These are phyloP conservation scores for Fringilla coelebs DNA, from an alignment of 2,797 vertebrate genomes.

Conservation along the genomic window DNA sequence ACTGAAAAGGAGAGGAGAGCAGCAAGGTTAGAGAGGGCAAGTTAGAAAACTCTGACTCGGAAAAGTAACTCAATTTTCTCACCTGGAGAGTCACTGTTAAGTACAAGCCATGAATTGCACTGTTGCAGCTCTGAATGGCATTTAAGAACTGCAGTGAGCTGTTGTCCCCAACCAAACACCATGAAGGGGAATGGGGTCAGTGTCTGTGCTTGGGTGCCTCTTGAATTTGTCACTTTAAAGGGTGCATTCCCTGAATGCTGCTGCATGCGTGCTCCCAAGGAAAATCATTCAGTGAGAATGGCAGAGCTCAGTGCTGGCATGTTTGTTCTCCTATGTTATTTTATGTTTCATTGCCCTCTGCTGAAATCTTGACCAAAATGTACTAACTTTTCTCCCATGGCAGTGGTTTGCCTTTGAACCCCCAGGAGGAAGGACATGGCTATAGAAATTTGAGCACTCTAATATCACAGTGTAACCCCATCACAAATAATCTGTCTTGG, in stretches of 20 bases:
- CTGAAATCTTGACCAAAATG: background rate
- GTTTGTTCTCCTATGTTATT: background rate
- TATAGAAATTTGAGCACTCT: background rate
- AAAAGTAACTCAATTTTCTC: slow-evolving; percentile 26
- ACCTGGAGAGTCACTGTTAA: background rate
- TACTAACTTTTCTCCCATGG: background rate
- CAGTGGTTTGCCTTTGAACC: background rate
- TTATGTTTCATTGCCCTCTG: background rate
- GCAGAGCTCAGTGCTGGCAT: background rate
- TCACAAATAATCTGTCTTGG: background rate
- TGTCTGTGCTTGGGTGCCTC: background rate
- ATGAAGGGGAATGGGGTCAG: slow-evolving; percentile 32
- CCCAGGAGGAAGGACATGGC: background rate
- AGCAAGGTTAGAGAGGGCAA: background rate
- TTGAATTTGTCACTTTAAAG: slow-evolving; percentile 3
- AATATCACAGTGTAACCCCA: background rate
- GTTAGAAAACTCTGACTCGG: background rate
- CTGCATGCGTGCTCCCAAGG: background rate
- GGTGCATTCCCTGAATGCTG: background rate
- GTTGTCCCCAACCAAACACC: background rate
- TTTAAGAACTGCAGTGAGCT: background rate
- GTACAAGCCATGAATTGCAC: background rate
- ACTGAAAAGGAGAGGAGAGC: background rate
- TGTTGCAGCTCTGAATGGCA: background rate
- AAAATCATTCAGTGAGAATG: background rate